Conservation (phyloP, 2,113 vertebrate genomes). For the Sturnira hondurensis region DNA sequence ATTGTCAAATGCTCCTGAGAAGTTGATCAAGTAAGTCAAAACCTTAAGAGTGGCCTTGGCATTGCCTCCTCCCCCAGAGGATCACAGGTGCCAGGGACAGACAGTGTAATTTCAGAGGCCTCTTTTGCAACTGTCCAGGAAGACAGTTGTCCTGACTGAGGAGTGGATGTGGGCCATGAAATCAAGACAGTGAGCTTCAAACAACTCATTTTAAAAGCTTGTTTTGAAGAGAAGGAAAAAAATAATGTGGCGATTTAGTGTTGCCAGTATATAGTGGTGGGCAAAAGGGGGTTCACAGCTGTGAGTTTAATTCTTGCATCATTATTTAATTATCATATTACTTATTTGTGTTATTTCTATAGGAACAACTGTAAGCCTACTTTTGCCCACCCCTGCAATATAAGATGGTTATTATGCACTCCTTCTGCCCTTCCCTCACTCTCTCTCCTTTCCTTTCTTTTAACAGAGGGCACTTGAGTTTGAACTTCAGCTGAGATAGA, state of each 20-base stretch:
- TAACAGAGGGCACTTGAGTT: background rate
- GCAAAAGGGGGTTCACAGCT: background rate
- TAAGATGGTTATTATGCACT: background rate
- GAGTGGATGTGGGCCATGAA: background rate
- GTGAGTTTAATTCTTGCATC: background rate
- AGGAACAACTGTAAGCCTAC: background rate
- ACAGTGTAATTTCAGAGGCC: too few species aligned
- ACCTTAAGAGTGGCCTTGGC: background rate
- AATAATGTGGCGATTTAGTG: background rate
- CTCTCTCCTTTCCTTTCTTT: background rate
- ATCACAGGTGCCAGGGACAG: background rate
- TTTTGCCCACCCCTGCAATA: background rate
- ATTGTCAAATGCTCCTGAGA: background rate
- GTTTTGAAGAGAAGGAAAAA: background rate
- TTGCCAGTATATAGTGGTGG: background rate
- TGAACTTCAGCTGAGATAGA: background rate
- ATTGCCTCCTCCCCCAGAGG: background rate
- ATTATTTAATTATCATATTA: background rate
- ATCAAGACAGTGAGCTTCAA: background rate
- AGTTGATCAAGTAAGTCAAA: background rate
- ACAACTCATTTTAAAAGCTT: background rate
- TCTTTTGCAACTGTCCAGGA: background rate
- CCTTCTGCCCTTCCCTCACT: background rate
- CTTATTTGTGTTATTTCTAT: background rate
- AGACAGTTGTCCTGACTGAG: background rate